Evolutionary conservation across 2,888 invertebrate genomes (phyloP), one percentile per base, ranked within the genome.

Genomic region (Conus canariensis): DNA sequence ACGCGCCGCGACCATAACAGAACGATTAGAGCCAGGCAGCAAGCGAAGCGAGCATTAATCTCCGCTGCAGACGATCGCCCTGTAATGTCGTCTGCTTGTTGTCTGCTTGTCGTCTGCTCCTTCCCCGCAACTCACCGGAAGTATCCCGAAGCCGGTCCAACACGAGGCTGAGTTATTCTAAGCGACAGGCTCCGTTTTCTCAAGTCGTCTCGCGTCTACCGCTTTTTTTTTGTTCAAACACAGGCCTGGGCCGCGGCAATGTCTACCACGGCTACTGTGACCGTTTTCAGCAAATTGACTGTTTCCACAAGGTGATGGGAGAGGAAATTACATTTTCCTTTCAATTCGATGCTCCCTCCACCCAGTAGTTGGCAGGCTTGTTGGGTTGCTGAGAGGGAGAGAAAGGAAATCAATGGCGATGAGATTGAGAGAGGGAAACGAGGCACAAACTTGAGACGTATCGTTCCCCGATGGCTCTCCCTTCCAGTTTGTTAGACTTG

Each of bases 251-350:
- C 14, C 45, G 45, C 45, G 25, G 45, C n/a, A 16, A 60, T 59
- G 85, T 89, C 67, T 74, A 45, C 59, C 19, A 16, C 85, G 74
- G 85, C 83, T 74, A 89, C 85, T 45, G 58, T 85, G 85, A 58
- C 85, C 60, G 74, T 70, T 85, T 89, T 67, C 85, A 67, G 74
- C 89, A 85, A 89, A 89, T 85, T 85, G 85, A 85, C 67, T 85
- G 85, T 85, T 89, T 89, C 89, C 89, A 85, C 89, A 30, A 45
- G 59, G 56, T 74, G 85, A 89, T 85, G 85, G 89, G 70, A 70
- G 74, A 85, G 89, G 89, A 89, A 89, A 89, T 89, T 89, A 85
- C 89, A 83, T 89, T 88, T 89, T 83, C 83, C 70, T 89, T 89
- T 89, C 85, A 85, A 85, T 85, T 83, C 89, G 59, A 25, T 30